Conservation (phyloP, 2,113 vertebrate genomes). For the Ammodytes marinus region DNA sequence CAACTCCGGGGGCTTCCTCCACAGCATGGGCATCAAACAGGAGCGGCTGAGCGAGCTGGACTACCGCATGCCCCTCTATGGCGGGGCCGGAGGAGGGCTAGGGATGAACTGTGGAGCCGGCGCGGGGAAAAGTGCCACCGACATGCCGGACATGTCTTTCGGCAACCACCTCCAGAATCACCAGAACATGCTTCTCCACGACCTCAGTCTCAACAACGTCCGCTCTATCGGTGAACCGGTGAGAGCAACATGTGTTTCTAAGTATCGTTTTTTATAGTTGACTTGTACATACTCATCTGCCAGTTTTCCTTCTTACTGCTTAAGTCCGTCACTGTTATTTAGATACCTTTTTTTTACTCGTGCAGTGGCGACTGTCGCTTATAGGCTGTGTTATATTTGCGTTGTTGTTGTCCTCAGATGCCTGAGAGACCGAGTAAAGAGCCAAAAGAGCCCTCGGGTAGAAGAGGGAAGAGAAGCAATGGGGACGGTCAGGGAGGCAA, state of each 20-base stretch:
- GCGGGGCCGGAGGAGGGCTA: conserved; percentile 78
- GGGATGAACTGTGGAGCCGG: conserved; percentile 78
- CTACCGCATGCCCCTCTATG: conserved; percentile 86
- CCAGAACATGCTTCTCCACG: conserved; percentile 92
- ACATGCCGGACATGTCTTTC: conserved; percentile 89
- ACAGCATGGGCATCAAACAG: conserved; percentile 95
- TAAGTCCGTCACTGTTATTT: neutral
- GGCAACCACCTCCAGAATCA: conserved; percentile 83
- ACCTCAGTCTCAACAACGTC: conserved; percentile 89
- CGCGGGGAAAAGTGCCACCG: conserved; percentile 84
- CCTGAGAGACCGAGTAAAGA: conserved; percentile 84
- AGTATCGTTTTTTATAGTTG: neutral
- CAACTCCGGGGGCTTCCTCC: conserved; percentile 87
- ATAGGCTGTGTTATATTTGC: neutral
- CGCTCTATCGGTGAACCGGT: conserved; percentile 74
- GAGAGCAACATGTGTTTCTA: conserved; percentile 8
- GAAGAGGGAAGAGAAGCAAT: conserved; percentile 93
- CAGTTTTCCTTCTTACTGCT: neutral
- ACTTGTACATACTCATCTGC: neutral
- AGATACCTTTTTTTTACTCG: neutral
- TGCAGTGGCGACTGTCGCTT: neutral
- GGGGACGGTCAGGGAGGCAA: conserved; percentile 95
- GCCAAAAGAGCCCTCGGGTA: conserved; percentile 90
- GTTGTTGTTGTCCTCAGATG: conserved; percentile 68
- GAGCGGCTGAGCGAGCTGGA: conserved; percentile 94